Percentiles rank a stretch among this genome's conserved stretches.
phyloP scores from a whole-genome alignment of 2,113 vertebrate species.

The Calonectris borealis region DNA sequence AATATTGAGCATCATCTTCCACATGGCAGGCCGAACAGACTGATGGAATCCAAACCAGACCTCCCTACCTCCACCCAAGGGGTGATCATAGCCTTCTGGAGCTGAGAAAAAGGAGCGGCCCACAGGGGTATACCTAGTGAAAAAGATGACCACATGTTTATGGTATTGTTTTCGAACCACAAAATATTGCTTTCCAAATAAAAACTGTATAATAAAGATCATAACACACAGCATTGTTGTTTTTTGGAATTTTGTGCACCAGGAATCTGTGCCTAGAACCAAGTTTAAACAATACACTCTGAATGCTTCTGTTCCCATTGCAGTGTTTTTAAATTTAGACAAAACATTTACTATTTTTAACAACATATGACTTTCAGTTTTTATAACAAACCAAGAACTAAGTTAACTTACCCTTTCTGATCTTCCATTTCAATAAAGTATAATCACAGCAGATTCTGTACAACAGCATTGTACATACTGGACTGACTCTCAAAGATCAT shows the following conservation, averaged over 20 bases:
- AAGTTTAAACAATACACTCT: neutral
- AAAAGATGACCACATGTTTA: neutral
- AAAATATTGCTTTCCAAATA: neutral
- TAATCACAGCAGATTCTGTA: neutral
- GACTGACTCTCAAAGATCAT: neutral
- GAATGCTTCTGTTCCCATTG: neutral
- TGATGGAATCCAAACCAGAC: constrained; percentile 99
- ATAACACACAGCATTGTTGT: neutral
- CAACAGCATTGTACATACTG: neutral
- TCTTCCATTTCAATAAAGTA: neutral
- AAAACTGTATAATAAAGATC: neutral
- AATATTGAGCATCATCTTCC: constrained; percentile 99
- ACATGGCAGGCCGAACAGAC: constrained; percentile 98
- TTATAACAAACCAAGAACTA: neutral
- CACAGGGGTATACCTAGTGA: constrained; percentile 92
- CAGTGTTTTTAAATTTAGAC: neutral
- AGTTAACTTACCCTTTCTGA: neutral
- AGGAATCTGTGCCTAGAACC: neutral
- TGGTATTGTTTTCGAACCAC: neutral
- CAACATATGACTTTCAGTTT: neutral
- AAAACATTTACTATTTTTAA: neutral
- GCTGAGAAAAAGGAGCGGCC: constrained; percentile 99
- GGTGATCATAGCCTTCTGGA: constrained; percentile 97
- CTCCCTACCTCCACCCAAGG: constrained; percentile 94
- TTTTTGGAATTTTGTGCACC: neutral